Evolutionary conservation across 2,888 invertebrate species (phyloP).

Genomic region (Lamellibrachia columna): DNA sequence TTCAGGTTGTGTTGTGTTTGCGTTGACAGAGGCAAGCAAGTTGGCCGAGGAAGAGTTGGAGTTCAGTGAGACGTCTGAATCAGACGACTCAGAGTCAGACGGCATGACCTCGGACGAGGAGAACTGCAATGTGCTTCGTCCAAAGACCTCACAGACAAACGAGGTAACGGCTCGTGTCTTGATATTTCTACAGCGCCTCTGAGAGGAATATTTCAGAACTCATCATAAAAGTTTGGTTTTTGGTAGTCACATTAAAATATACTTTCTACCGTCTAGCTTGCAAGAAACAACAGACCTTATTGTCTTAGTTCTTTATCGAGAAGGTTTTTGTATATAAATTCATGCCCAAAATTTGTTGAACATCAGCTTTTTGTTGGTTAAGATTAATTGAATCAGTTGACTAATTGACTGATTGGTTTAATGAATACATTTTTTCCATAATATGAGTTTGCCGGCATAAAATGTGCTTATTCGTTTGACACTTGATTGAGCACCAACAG

Average conservation of each 20-base stretch:
- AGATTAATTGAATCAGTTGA: background rate
- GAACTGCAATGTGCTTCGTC: background rate
- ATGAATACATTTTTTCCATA: background rate
- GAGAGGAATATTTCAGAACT: background rate
- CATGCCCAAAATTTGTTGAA: background rate
- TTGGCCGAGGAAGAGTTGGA: background rate
- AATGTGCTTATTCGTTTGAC: background rate
- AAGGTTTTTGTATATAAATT: no score
- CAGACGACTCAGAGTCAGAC: background rate
- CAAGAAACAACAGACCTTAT: no score
- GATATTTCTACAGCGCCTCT: no score
- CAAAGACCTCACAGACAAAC: background rate
- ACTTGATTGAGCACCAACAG: background rate
- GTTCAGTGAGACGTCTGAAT: background rate
- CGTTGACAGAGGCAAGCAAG: background rate
- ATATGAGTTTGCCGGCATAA: background rate
- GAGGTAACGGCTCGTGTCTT: background rate
- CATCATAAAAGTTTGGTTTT: background rate
- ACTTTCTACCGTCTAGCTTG: no score
- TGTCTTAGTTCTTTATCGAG: no score
- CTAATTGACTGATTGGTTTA: background rate
- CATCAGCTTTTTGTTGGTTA: background rate
- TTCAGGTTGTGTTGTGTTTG: background rate
- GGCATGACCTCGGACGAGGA: background rate
- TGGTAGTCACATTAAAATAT: no score